Evolutionary conservation across 1,140 invertebrate genomes (phyloP).

Genomic region (Campoletis sonorensis): DNA sequence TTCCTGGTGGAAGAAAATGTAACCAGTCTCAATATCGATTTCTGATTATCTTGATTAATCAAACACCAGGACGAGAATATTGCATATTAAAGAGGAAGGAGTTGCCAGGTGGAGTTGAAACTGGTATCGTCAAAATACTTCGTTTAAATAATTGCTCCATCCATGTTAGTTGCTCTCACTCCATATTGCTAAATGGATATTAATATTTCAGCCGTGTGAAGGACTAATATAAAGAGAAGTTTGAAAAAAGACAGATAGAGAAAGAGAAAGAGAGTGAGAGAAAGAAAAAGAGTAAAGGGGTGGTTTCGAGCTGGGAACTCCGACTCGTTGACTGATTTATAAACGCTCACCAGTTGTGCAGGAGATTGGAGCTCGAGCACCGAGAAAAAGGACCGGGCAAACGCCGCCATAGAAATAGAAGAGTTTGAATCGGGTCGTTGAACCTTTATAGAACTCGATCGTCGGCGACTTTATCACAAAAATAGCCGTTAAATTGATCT

Average conservation of each 20-base stretch:
- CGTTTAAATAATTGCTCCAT: constrained; percentile 38
- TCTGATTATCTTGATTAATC: neutral
- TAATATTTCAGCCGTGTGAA: constrained; percentile 31
- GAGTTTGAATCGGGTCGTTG: constrained; percentile 39
- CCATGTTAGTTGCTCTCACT: neutral
- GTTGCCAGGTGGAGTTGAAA: constrained; percentile 18
- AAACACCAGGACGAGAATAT: neutral
- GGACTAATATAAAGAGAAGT: neutral
- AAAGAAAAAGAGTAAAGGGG: neutral
- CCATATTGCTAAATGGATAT: constrained; percentile 34
- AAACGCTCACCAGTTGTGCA: constrained; percentile 24
- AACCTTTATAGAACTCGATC: constrained; percentile 27
- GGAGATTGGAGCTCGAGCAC: constrained; percentile 27
- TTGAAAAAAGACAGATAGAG: neutral
- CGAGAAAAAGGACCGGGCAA: constrained; percentile 21
- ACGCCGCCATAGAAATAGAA: constrained; percentile 13
- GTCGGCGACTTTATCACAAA: neutral
- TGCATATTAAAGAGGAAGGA: neutral
- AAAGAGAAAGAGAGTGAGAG: neutral
- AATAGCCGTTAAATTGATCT: neutral
- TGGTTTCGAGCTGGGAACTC: constrained; percentile 11
- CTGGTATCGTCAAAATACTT: constrained; percentile 28
- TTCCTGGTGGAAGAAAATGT: too few species aligned
- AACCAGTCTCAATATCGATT: neutral
- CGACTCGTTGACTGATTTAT: constrained; percentile 34